Evolutionary conservation across 2,113 vertebrate genomes (phyloP).

Genomic region (Neotragus pygmaeus): DNA sequence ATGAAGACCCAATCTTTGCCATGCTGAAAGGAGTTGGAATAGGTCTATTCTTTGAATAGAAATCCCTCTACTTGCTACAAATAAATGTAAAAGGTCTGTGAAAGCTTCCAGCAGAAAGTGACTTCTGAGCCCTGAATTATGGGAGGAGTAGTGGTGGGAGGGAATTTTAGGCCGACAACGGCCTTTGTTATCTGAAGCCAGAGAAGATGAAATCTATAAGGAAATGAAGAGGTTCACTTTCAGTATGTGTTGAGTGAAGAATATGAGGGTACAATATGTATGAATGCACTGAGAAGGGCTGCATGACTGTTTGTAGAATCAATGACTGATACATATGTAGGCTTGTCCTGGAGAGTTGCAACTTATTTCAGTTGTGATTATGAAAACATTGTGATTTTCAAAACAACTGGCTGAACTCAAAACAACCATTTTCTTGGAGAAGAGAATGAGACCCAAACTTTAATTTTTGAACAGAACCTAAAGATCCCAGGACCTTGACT

Average conservation of each 20-base stretch:
- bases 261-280: not conserved
- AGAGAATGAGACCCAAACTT: conserved; percentile 7
- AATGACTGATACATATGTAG: not conserved
- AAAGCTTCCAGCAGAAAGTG: not conserved
- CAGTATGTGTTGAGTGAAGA: not conserved
- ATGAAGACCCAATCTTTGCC: not conserved
- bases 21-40: not conserved
- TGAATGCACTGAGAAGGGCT: not conserved
- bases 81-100: not conserved
- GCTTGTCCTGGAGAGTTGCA: not conserved
- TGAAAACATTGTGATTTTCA: not conserved
- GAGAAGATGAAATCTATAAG: not conserved
- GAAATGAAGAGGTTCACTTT: not conserved
- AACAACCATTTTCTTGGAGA: not conserved
- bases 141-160: not conserved
- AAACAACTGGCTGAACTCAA: not conserved
- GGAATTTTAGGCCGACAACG: not conserved
- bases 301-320: not conserved
- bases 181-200: not conserved
- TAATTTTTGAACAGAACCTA: not conserved
- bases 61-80: not conserved
- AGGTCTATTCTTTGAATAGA: not conserved
- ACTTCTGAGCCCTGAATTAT: not conserved
- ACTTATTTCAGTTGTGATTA: not conserved
- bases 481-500: not conserved